phyloP scores from a whole-genome alignment of 1,140 invertebrate species.

The Caenorhabditis inopinata region DNA sequence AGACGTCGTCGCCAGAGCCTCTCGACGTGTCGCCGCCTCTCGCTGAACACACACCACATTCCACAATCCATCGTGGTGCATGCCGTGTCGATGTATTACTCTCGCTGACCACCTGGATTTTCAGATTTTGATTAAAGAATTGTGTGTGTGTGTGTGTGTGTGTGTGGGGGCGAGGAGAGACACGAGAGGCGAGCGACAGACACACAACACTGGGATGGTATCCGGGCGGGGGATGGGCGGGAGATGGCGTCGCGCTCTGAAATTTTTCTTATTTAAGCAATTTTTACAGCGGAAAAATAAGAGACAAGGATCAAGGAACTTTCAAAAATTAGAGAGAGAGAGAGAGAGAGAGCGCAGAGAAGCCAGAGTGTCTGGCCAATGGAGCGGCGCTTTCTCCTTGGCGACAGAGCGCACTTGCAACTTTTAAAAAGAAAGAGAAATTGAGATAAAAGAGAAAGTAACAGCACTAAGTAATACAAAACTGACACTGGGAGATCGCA shows the following conservation, averaged over 20 bases:
- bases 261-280: not conserved
- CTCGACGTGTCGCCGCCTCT: slow-evolving; percentile 48
- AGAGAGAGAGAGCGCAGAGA: too few species aligned
- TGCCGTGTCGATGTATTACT: slow-evolving; percentile 29
- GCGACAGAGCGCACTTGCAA: too few species aligned
- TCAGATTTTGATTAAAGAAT: not conserved
- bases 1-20: slow-evolving; percentile 48
- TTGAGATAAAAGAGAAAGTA: too few species aligned
- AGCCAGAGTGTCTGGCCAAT: too few species aligned
- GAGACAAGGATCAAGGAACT: not conserved
- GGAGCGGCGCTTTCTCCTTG: too few species aligned
- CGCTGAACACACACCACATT: slow-evolving; percentile 50
- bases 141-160: not conserved
- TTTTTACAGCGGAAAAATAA: not conserved
- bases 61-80: slow-evolving; percentile 50
- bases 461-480: too few species aligned
- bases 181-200: not conserved
- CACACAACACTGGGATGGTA: not conserved
- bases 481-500: too few species aligned
- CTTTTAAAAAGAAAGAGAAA: too few species aligned
- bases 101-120: not conserved
- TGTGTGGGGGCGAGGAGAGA: not conserved
- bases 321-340: not conserved
- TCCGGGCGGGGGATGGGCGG: too few species aligned
- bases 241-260: not conserved